phyloP scores from a whole-genome alignment of 2,113 vertebrate species.

The Ibidorhyncha struthersii region DNA sequence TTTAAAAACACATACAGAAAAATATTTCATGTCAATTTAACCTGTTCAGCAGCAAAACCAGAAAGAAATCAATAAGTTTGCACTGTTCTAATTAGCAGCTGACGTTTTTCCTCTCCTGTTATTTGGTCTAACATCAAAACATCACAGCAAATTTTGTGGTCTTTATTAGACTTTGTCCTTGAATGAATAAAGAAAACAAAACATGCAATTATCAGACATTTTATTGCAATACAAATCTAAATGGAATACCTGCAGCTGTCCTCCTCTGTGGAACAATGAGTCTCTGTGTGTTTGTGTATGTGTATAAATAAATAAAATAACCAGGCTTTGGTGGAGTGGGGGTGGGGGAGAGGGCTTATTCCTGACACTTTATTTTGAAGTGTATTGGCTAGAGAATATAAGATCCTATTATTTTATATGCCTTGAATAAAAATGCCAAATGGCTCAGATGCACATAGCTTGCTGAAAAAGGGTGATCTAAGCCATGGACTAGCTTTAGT shows the following conservation, averaged over 20 bases:
- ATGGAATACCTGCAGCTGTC: background rate
- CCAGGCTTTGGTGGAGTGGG: accelerated
- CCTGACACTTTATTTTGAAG: background rate
- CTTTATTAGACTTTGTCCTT: background rate
- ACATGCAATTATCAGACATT: background rate
- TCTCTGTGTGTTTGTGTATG: accelerated
- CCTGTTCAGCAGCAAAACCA: background rate
- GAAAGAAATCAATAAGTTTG: background rate
- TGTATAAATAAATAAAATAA: background rate
- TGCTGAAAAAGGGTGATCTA: background rate
- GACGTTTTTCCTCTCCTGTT: background rate
- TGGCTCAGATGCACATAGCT: background rate
- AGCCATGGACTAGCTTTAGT: background rate
- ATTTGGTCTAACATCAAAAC: background rate
- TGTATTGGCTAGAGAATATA: background rate
- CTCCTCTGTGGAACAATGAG: background rate
- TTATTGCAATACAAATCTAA: background rate
- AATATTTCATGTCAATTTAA: background rate
- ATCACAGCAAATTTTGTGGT: background rate
- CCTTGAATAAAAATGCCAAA: background rate
- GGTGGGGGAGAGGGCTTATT: background rate
- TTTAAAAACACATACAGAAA: background rate
- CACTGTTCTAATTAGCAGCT: background rate
- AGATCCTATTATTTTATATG: background rate
- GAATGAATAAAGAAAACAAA: background rate